Conservation (phyloP, 2,888 invertebrate species). For the Chouioia cunea region DNA sequence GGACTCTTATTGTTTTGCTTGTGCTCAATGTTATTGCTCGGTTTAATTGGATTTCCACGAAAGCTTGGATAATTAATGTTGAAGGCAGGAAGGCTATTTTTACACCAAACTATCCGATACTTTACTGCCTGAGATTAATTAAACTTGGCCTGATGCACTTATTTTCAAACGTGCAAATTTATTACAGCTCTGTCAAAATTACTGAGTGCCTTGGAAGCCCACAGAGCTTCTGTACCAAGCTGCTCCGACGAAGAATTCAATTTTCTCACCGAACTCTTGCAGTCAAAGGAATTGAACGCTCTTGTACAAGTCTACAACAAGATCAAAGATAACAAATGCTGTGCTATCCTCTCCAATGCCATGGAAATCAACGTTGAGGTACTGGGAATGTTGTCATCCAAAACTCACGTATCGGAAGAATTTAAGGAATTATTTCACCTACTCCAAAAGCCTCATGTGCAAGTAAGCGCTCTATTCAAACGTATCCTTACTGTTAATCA, state of each 20-base stretch:
- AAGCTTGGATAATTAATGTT: no score
- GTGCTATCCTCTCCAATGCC: conserved; percentile 86
- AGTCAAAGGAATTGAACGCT: conserved; percentile 90
- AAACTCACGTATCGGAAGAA: conserved; percentile 77
- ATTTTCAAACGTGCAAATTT: conserved; percentile 50
- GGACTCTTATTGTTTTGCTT: not conserved
- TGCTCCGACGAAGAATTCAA: conserved; percentile 87
- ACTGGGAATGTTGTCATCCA: conserved; percentile 80
- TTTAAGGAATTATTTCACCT: conserved; percentile 85
- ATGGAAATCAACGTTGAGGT: conserved; percentile 83
- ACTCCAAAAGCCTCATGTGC: conserved; percentile 88
- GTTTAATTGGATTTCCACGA: not conserved
- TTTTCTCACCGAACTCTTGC: conserved; percentile 85
- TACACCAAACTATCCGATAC: no score
- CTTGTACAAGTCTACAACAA: conserved; percentile 92
- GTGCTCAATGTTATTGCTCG: not conserved
- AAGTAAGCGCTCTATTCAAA: conserved; percentile 72
- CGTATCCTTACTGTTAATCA: conserved; percentile 21
- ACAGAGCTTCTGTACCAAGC: conserved; percentile 76
- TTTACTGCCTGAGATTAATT: no score
- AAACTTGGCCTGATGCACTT: no score
- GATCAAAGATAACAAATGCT: conserved; percentile 87
- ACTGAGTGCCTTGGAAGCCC: conserved; percentile 85
- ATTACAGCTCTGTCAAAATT: conserved; percentile 83
- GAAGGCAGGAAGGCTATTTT: no score